These are phyloP conservation scores for Tringa solitaria DNA, from an alignment of 2,113 vertebrate species.

Conservation along the genomic window DNA sequence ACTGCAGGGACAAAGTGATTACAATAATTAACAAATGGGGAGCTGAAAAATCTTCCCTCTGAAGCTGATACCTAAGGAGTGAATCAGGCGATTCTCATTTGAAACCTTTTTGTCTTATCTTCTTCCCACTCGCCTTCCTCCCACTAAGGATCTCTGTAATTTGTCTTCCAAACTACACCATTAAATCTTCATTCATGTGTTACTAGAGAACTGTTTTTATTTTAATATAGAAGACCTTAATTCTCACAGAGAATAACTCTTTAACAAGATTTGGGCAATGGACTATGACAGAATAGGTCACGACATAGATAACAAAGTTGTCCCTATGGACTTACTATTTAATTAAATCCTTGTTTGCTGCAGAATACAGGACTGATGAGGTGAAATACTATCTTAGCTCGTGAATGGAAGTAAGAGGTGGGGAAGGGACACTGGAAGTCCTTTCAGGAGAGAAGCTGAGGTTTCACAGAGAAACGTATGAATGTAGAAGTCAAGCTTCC, in stretches of 20 bases:
- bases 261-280: background rate
- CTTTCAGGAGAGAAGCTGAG: background rate
- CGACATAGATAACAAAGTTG: background rate
- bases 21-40: background rate
- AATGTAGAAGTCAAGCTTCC: background rate
- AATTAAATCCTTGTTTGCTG: background rate
- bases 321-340: background rate
- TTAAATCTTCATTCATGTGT: background rate
- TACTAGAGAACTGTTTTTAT: background rate
- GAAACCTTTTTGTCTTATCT: background rate
- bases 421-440: background rate
- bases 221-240: background rate
- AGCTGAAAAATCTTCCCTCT: background rate
- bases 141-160: background rate
- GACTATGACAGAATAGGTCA: background rate
- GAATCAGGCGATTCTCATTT: background rate
- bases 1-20: background rate
- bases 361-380: background rate
- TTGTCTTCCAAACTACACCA: background rate
- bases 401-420: background rate
- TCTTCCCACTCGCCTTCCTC: background rate
- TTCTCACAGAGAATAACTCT: background rate
- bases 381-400: background rate
- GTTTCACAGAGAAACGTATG: background rate
- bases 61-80: background rate